Base-by-base conservation (phyloP, 2,113 vertebrate species). In the Syrrhaptes paradoxus region DNA sequence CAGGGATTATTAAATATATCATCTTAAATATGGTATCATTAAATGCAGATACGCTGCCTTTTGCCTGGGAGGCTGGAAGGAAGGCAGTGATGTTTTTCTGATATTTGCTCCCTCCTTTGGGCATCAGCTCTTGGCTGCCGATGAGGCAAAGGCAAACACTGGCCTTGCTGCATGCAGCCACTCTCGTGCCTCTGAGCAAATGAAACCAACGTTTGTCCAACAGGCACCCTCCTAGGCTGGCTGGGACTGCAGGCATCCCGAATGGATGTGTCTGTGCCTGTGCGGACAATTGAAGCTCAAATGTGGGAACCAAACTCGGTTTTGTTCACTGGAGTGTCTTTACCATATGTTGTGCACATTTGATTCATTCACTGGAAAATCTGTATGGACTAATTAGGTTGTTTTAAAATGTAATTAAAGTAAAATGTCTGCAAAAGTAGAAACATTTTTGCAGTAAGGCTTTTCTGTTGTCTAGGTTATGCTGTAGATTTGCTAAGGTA, bases 251-350 rank as follows among this genome's bases (percentile, higher is more conserved):
- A 55, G 41, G 31, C 13, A 55, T 25, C 72, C 82, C 19, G 3
- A 7, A 25, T 0, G 2, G 48, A 31, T 6, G 0, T 3, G 4
- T 13, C 45, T 79, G 57, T n/a, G 52, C 26, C 61, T 61, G 48
- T 13, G 48, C 5, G 4, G 24, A 25, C 36, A 41, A 36, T 0
- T 67, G 77, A 63, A 72, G 31, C 21, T 65, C 41, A 72, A 5
- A n/a, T 14, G 14, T 63, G 46, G 48, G 51, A 48, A 38, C 32
- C 29, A 45, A 48, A 59, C 46, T 45, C 31, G 22, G 7, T 21
- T 94, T 63, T 59, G 26, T 45, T 89, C 29, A 7, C 34, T 32
- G 17, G 20, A 22, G 36, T 17, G 4, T 36, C 70, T 71, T 89
- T 61, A 28, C 38, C 29, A 4, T 49, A 15, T 19, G 5, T 41